A percentile compares a stretch with the other conserved stretches of the same genome.
These are phyloP conservation scores for Aleiodes testaceus DNA, from an alignment of 2,888 invertebrate species.

Conservation along the genomic window DNA sequence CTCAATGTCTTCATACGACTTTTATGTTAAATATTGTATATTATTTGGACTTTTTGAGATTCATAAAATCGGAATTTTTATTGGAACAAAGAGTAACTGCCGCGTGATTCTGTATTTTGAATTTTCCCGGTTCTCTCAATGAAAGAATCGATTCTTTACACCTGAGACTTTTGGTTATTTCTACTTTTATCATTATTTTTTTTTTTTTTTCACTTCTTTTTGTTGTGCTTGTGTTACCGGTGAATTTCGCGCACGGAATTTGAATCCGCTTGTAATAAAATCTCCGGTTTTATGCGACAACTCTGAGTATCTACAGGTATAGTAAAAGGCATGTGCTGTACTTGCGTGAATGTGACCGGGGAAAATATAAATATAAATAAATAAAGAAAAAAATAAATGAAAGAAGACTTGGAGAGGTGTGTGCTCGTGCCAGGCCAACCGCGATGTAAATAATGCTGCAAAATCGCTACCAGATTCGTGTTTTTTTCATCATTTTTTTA, in stretches of 20 bases:
- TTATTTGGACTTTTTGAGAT: conserved; percentile 41
- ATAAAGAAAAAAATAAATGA: conserved; percentile 26
- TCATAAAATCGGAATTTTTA: conserved; percentile 66
- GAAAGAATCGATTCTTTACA: no score
- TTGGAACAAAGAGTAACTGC: not conserved
- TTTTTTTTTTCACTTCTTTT: conserved; percentile 48
- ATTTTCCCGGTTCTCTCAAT: conserved; percentile 49
- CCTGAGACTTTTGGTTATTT: conserved; percentile 44
- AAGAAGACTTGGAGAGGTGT: conserved; percentile 31
- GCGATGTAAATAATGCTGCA: conserved; percentile 64
- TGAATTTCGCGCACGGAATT: conserved; percentile 66
- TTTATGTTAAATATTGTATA: conserved; percentile 49
- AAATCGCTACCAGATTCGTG: conserved; percentile 63
- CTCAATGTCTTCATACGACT: conserved; percentile 44
- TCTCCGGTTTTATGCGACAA: conserved; percentile 70
- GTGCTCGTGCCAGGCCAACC: conserved; percentile 46
- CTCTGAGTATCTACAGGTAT: conserved; percentile 38
- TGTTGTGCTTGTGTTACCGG: conserved; percentile 48
- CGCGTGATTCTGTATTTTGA: not conserved
- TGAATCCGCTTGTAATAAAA: conserved; percentile 72
- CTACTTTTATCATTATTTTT: conserved; percentile 18
- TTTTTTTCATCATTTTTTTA: conserved; percentile 44
- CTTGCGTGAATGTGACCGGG: conserved; percentile 52
- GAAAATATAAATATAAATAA: conserved; percentile 37
- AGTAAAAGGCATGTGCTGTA: conserved; percentile 18